phyloP scores from a whole-genome alignment of 2,888 invertebrate genomes.

The Tetanocera ferruginea region DNA sequence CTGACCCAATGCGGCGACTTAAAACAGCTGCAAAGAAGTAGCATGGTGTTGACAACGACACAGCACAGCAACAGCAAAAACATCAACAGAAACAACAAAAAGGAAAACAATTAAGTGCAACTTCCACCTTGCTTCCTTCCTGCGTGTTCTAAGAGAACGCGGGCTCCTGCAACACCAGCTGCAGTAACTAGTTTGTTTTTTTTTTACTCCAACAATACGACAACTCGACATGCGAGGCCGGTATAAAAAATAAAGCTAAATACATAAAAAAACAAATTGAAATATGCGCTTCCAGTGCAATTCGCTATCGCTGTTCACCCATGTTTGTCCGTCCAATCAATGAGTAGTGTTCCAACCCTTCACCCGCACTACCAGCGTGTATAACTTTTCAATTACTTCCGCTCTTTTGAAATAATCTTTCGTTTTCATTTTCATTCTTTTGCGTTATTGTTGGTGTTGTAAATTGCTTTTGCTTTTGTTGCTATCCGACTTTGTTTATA shows the following conservation, averaged over 20 bases:
- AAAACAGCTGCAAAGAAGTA: not conserved
- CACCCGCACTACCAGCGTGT: not conserved
- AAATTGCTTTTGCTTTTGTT: not conserved
- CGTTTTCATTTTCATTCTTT: constrained; percentile 15
- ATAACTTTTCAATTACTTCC: constrained; percentile 48
- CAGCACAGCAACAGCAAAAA: not conserved
- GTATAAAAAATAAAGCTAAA: not conserved
- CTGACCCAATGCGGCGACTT: constrained; percentile 30
- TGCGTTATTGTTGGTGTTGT: not conserved
- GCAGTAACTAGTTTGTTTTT: not conserved
- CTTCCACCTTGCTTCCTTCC: constrained; percentile 11
- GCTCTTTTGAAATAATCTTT: constrained; percentile 37
- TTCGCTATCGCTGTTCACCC: constrained; percentile 8
- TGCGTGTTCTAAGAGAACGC: not conserved
- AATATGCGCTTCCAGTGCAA: constrained; percentile 26
- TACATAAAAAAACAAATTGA: constrained; percentile 3
- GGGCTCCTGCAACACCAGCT: constrained; percentile 2
- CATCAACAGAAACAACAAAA: not conserved
- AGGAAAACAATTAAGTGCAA: constrained; percentile 12
- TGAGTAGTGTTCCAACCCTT: not conserved
- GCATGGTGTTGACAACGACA: not conserved
- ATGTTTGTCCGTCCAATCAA: not conserved
- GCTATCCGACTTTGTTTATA: not conserved
- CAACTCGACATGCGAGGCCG: constrained; percentile 7
- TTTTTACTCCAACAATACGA: not conserved